Evolutionary conservation across 2,888 invertebrate species (phyloP).

Genomic region (Tricholauxania praeusta): DNA sequence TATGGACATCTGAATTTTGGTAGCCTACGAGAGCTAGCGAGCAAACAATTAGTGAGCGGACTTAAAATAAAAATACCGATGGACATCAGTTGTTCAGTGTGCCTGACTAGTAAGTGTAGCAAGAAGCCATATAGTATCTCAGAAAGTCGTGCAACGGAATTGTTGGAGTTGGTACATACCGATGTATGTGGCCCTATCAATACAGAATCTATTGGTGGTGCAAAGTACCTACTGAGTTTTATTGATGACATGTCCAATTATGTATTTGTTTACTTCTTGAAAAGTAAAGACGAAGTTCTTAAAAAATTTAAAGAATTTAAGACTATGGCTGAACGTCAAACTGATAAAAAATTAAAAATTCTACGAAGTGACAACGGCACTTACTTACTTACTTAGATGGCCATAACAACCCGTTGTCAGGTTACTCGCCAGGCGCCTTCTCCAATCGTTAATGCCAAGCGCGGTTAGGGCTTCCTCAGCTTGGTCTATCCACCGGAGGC

Average conservation of each 20-base stretch:
- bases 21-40: not conserved
- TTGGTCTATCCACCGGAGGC: too few relatives aligned
- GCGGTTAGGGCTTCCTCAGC: too few relatives aligned
- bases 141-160: not conserved
- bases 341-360: conserved; percentile 31
- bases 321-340: conserved; percentile 9
- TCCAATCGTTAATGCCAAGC: too few relatives aligned
- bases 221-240: too few relatives aligned
- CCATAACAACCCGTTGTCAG: too few relatives aligned
- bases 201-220: conserved; percentile 6
- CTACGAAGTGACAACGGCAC: too few relatives aligned
- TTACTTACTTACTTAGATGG: too few relatives aligned
- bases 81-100: conserved; percentile 10
- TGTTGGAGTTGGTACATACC: conserved; percentile 8
- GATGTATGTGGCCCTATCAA: conserved; percentile 40
- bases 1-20: conserved; percentile 1
- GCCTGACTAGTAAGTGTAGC: conserved; percentile 2
- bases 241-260: too few relatives aligned
- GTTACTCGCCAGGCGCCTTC: too few relatives aligned
- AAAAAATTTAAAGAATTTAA: conserved; percentile 22
- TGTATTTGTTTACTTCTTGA: conserved; percentile 21
- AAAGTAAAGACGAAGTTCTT: conserved; percentile 24
- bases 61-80: not conserved
- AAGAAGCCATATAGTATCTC: not conserved
- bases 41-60: not conserved